phyloP scores from a whole-genome alignment of 2,888 invertebrate species.

The Petrophora chlorosata region DNA sequence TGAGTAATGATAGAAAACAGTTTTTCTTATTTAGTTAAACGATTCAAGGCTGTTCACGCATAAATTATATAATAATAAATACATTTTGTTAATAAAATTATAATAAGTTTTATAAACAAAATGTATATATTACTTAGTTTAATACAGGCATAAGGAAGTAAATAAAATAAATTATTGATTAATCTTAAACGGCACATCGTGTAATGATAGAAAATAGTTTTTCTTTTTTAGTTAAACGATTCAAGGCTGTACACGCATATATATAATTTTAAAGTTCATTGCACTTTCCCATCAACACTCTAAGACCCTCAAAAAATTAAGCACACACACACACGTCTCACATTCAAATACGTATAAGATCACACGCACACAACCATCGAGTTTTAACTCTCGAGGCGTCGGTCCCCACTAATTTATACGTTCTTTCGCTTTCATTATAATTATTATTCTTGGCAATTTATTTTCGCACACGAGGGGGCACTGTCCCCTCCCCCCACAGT shows the following conservation, averaged over 20 bases:
- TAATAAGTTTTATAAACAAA: too few species aligned
- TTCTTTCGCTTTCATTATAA: constrained; percentile 84
- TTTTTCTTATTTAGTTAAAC: too few species aligned
- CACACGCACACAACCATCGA: constrained; percentile 51
- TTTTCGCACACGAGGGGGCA: constrained; percentile 83
- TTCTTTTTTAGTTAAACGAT: too few species aligned
- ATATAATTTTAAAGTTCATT: background rate
- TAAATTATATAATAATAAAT: too few species aligned
- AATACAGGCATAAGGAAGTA: too few species aligned
- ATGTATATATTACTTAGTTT: too few species aligned
- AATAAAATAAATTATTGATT: too few species aligned
- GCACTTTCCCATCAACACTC: background rate
- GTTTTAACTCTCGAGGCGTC: constrained; percentile 69
- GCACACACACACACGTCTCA: constrained; percentile 31
- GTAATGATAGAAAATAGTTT: too few species aligned
- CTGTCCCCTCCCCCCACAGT: constrained; percentile 59
- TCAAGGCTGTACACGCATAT: background rate
- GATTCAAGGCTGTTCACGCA: too few species aligned
- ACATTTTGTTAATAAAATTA: too few species aligned
- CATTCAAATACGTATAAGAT: constrained; percentile 38
- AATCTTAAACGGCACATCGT: too few species aligned
- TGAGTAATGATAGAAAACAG: too few species aligned
- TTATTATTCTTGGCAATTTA: constrained; percentile 85
- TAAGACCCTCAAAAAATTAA: background rate
- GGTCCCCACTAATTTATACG: constrained; percentile 83